Evolutionary conservation across 1,140 invertebrate genomes (phyloP).

Genomic region (Venturia canescens): DNA sequence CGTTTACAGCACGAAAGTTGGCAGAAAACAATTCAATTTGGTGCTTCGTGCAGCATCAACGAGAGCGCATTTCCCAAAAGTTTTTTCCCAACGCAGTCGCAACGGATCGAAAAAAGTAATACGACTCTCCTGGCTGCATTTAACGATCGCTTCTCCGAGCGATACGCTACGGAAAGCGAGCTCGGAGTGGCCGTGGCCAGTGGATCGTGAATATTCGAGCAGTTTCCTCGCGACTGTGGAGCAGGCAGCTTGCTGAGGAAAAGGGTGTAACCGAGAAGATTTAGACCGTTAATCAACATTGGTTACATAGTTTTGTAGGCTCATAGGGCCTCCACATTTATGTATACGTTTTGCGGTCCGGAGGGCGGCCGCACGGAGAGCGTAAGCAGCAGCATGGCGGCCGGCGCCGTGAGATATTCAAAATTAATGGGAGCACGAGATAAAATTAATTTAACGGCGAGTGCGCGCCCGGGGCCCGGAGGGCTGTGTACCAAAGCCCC

Average conservation of each 20-base stretch:
- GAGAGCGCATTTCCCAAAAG: too few relatives aligned
- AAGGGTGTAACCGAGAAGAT: neutral
- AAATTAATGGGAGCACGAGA: conserved; percentile 74
- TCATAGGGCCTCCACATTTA: neutral
- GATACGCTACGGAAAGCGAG: too few relatives aligned
- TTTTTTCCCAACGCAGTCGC: too few relatives aligned
- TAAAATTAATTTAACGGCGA: conserved; percentile 77
- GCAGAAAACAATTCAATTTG: too few relatives aligned
- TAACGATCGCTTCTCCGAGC: too few relatives aligned
- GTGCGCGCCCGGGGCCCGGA: conserved; percentile 63
- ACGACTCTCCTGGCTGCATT: too few relatives aligned
- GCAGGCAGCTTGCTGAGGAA: neutral
- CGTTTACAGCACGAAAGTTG: too few relatives aligned
- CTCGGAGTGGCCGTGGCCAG: neutral
- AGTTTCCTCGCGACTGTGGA: neutral
- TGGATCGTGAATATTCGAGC: neutral
- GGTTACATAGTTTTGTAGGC: neutral
- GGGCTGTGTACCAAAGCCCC: conserved; percentile 73
- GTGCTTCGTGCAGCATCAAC: too few relatives aligned
- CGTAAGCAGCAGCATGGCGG: neutral
- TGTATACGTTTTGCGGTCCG: neutral
- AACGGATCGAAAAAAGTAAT: too few relatives aligned
- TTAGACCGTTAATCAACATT: neutral
- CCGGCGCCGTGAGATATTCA: conserved; percentile 56
- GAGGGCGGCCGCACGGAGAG: neutral